These are phyloP conservation scores for Gymnoscopelus microlampas DNA, from an alignment of 2,797 vertebrate species.

Conservation along the genomic window DNA sequence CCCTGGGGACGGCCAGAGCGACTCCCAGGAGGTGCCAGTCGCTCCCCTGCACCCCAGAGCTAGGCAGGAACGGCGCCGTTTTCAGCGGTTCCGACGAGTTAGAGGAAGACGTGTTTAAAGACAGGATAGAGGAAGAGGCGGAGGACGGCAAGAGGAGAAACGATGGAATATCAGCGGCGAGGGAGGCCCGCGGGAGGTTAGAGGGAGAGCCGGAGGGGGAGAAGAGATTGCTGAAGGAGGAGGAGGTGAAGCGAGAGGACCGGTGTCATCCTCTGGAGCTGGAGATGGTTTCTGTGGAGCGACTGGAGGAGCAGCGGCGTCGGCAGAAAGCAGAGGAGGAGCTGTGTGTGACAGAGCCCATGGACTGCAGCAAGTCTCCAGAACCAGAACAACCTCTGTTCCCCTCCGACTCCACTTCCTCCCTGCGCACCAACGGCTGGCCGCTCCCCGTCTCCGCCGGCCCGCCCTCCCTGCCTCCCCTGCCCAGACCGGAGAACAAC, in stretches of 20 bases:
- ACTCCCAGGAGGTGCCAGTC: conserved; percentile 81
- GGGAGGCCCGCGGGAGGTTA: not conserved
- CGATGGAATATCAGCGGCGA: no score
- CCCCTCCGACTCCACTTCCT: conserved; percentile 61
- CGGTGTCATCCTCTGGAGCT: conserved; percentile 67
- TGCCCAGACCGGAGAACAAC: conserved; percentile 81
- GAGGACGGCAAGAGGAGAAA: not conserved
- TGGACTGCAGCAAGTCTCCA: conserved; percentile 84
- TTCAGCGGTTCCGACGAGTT: conserved; percentile 32
- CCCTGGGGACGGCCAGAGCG: conserved; percentile 40
- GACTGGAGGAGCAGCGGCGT: conserved; percentile 69
- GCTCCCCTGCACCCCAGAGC: conserved; percentile 82
- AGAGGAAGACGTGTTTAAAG: conserved; percentile 6
- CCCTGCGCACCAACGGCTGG: conserved; percentile 76
- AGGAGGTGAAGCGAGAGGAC: conserved; percentile 33
- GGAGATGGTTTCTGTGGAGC: conserved; percentile 76
- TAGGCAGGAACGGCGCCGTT: conserved; percentile 62
- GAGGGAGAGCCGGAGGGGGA: not conserved
- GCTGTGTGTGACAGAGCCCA: conserved; percentile 70
- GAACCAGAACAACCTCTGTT: conserved; percentile 71
- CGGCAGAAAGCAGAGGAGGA: conserved; percentile 57
- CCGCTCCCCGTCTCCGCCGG: conserved; percentile 64
- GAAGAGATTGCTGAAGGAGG: conserved; percentile 7
- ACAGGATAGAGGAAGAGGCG: not conserved
- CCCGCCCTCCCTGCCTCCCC: conserved; percentile 72